Base-by-base conservation (phyloP, 2,113 vertebrate species). In the Sander lucioperca region DNA sequence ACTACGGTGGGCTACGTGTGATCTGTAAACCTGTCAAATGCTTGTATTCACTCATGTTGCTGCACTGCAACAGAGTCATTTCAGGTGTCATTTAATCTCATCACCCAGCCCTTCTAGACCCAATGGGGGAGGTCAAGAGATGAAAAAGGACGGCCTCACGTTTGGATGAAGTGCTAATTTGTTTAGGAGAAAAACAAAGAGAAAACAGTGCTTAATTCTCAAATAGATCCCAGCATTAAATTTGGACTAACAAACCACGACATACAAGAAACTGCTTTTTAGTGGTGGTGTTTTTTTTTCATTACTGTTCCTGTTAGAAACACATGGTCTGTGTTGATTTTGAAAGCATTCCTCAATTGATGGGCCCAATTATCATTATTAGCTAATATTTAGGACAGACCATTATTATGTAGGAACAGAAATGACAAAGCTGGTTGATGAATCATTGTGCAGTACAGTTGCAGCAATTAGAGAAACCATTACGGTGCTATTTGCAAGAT, bases 71-170 rank as follows among this genome's bases (percentile, higher is more conserved):
- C 57, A 36, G 61, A 73, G 47, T 74, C 70, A 85, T 85, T 86
- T 86, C 64, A 91, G 63, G 83, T 86, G 74, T 66, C 79, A 36
- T 80, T 87, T 84, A 39, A 81, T 87, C 50, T 77, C 47, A 86
- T 88, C 75, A 30, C 39, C 27, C 59, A 56, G 6, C 43, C 30
- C 18, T 63, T 48, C 53, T 13, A 18, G 30, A 69, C 30, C 23
- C 71, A 80, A n/a, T 53, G 51, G 19, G 27, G 48, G 19, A 56
- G 19, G 45, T 56, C 25, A 56, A 23, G 27, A 54, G 13, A 69
- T 47, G 62, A 36, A 13, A 66, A 16, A 1, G 10, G 21, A 47
- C 19, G 61, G 0, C 45, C 58, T 59, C 13, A 25, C 1, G 43
- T 63, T 70, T 69, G 23, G 70, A 51, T 51, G 9, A 74, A n/a